Base-by-base conservation (phyloP, 2,113 vertebrate species). In the Erythrocercus mccallii region DNA sequence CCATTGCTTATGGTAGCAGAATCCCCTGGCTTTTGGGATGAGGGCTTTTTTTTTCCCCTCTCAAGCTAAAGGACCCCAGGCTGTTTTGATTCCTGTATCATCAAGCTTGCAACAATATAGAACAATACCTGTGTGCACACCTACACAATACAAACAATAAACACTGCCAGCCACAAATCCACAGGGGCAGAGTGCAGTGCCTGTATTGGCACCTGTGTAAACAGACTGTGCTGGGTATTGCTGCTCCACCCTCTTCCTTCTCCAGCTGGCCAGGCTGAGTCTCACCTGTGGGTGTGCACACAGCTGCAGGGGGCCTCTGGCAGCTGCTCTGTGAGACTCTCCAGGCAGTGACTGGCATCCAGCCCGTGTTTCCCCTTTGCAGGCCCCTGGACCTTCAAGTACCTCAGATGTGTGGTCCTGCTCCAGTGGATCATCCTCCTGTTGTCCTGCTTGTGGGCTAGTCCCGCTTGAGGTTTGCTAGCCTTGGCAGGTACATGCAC, bases 191-290 rank as follows among this genome's bases (percentile, higher is more conserved):
- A n/a, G 68, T 37, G 35, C 53, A 15, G 77, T 9, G 38, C 57
- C 16, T 74, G 35, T 38, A 0, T 25, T 24, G 38, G 57, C 77
- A 58, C 88, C 81, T 54, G 47, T 37, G 77, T 37, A 38, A 96
- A 61, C 40, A 45, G 11, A 2, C 50, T 40, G 10, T 8, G 4
- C 61, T 71, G 2, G 15, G 2, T 31, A 0, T 19, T n/a, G 11
- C 71, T 60, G 42, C 62, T 58, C 66, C 18, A 5, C 20, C 19
- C 18, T 57, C 25, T 25, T 45, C 37, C 30, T 69, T 8, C 33
- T 51, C 11, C 53, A 9, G 7, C 23, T 35, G 64, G 10, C 70
- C 48, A 5, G 60, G 14, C 9, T 30, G 33, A 44, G 35, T 47
- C 66, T 71, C 89, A 3, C 27, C 35, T 7, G 9, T 47, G 24